These are phyloP conservation scores for Heliopora coerulea DNA, from an alignment of 92 coral and sea anemone genomes.

Conservation along the genomic window DNA sequence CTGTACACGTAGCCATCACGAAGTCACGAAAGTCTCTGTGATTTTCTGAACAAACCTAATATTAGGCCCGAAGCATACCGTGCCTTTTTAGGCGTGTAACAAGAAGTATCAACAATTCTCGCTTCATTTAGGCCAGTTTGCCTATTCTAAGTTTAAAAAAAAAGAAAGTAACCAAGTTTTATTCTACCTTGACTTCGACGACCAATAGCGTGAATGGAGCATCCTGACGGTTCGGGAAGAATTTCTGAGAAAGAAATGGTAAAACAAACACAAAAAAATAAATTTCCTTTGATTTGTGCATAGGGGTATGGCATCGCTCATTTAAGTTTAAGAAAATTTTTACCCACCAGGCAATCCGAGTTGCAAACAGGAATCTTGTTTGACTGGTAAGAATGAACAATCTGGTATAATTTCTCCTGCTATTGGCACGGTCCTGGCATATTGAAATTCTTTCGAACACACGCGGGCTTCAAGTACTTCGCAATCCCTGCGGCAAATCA, in stretches of 20 bases:
- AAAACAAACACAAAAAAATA: too few species aligned
- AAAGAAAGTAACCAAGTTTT: too few species aligned
- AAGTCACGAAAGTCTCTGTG: too few species aligned
- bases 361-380: constrained; percentile 53
- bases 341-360: constrained; percentile 60
- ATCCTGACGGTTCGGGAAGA: background rate
- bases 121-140: too few species aligned
- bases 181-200: constrained; percentile 28
- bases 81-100: too few species aligned
- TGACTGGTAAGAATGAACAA: constrained; percentile 60
- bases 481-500: constrained; percentile 78
- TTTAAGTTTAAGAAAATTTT: background rate
- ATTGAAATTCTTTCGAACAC: constrained; percentile 81
- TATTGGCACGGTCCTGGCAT: constrained; percentile 52
- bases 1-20: too few species aligned
- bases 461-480: constrained; percentile 67
- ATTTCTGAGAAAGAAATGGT: background rate
- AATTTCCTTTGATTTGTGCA: too few species aligned
- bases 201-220: constrained; percentile 8
- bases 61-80: too few species aligned
- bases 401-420: constrained; percentile 64
- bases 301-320: too few species aligned
- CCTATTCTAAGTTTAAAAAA: background rate
- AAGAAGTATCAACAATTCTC: too few species aligned
- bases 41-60: too few species aligned